phyloP scores from a whole-genome alignment of 2,888 invertebrate species.

The Harpalus rubripes region DNA sequence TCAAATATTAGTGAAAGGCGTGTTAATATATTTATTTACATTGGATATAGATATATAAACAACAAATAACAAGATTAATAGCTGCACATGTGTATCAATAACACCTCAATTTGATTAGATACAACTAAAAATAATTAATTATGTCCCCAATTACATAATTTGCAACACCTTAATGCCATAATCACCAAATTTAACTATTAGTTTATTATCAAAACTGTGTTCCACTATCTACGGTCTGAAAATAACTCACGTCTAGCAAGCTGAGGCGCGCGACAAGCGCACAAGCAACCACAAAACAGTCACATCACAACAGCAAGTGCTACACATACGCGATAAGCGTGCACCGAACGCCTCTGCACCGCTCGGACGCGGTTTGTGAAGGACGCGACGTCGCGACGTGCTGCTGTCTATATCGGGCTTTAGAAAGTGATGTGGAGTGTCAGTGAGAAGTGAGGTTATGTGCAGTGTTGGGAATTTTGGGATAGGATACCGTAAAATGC shows the following conservation, averaged over 20 bases:
- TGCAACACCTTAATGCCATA: not conserved
- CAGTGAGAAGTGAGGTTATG: slow-evolving; percentile 7
- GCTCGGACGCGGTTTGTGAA: slow-evolving; percentile 8
- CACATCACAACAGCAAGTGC: slow-evolving; percentile 25
- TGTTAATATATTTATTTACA: not conserved
- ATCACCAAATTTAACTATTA: not conserved
- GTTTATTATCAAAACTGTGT: slow-evolving; percentile 41
- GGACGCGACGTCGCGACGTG: not conserved
- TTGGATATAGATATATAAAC: not conserved
- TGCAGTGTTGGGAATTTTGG: slow-evolving; percentile 4
- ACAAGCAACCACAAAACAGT: slow-evolving; percentile 35
- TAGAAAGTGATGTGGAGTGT: slow-evolving; percentile 28
- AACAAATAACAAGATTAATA: not conserved
- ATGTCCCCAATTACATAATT: not conserved
- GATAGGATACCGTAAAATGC: slow-evolving; percentile 4
- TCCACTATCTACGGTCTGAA: slow-evolving; percentile 51
- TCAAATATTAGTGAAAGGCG: no score
- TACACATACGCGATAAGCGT: slow-evolving; percentile 8
- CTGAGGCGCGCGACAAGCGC: not conserved
- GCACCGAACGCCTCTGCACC: not conserved
- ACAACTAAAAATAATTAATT: no score
- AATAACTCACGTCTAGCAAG: slow-evolving; percentile 15
- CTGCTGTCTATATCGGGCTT: slow-evolving; percentile 33
- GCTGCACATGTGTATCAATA: not conserved
- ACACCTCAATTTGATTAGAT: no score